These are phyloP conservation scores for Lasius fuliginosus DNA, from an alignment of 2,888 invertebrate species.

Conservation along the genomic window DNA sequence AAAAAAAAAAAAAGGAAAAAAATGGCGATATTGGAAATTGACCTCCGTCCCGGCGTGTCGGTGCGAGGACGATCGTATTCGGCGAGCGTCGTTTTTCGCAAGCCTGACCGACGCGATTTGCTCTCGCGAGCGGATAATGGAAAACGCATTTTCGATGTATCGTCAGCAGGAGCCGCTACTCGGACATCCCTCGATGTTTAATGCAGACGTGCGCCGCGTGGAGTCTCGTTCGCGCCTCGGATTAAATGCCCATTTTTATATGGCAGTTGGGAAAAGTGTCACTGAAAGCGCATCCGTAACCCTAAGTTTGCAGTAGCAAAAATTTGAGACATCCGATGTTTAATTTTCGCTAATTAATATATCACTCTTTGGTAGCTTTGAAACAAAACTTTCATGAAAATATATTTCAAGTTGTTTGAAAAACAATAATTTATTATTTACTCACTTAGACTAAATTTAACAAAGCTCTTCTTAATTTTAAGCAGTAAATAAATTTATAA, in stretches of 20 bases:
- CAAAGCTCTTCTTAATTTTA: neutral
- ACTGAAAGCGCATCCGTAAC: neutral
- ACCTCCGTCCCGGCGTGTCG: constrained; percentile 57
- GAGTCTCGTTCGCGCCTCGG: constrained; percentile 56
- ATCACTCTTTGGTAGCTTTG: neutral
- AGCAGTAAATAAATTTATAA: neutral
- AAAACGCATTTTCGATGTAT: constrained; percentile 80
- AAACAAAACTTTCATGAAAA: neutral
- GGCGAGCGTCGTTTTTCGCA: constrained; percentile 30
- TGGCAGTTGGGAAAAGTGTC: constrained; percentile 45
- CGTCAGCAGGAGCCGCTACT: constrained; percentile 57
- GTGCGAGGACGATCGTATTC: constrained; percentile 54
- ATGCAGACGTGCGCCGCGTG: constrained; percentile 66
- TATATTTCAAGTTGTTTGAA: neutral
- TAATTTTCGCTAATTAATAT: neutral
- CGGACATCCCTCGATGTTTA: constrained; percentile 68
- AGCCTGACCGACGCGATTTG: constrained; percentile 66
- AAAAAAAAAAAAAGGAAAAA: constrained; percentile 57
- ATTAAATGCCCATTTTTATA: constrained; percentile 73
- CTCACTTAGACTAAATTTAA: neutral
- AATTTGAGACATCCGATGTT: neutral
- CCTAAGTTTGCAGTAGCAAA: neutral
- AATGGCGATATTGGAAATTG: constrained; percentile 67
- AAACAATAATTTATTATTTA: neutral
- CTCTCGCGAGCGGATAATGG: constrained; percentile 77